Percentiles rank a stretch among this genome's conserved stretches.
Evolutionary conservation across 2,888 invertebrate genomes (phyloP).

Genomic region (Corbicula japonica): DNA sequence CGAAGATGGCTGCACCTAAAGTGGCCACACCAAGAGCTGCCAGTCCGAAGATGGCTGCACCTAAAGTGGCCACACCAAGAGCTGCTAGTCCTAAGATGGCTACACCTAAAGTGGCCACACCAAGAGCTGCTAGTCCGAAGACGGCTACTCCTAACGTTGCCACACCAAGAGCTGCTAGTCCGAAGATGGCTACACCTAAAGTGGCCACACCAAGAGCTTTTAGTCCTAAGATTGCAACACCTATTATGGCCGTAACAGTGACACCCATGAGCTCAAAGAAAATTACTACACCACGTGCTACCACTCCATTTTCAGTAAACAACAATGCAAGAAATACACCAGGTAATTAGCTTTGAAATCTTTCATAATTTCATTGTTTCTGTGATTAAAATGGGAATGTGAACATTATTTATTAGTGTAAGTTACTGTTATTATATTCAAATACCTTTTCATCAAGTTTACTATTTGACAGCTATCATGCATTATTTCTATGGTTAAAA

Average conservation of each 20-base stretch:
- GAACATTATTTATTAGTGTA: too few relatives aligned
- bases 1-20: slow-evolving; percentile 36
- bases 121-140: slow-evolving; percentile 28
- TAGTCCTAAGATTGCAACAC: slow-evolving; percentile 29
- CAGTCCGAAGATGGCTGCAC: not conserved
- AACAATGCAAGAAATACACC: slow-evolving; percentile 14
- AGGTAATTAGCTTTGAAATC: slow-evolving; percentile 10
- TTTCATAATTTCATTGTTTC: too few relatives aligned
- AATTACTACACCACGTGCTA: slow-evolving; percentile 10
- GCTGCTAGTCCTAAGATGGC: slow-evolving; percentile 31
- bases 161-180: slow-evolving; percentile 24
- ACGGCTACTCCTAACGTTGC: slow-evolving; percentile 16
- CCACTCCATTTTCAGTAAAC: slow-evolving; percentile 11
- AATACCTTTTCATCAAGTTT: too few relatives aligned
- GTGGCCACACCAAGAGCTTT: slow-evolving; percentile 21
- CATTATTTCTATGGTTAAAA: too few relatives aligned
- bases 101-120: slow-evolving; percentile 28
- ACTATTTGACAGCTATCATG: too few relatives aligned
- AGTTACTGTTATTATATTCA: too few relatives aligned
- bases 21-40: slow-evolving; percentile 35
- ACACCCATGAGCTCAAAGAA: slow-evolving; percentile 24
- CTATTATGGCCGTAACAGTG: slow-evolving; percentile 29
- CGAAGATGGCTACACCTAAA: slow-evolving; percentile 29
- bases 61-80: slow-evolving; percentile 37
- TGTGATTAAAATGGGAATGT: too few relatives aligned